Conservation (phyloP, 2,888 invertebrate species). For the Gerris lacustris region DNA sequence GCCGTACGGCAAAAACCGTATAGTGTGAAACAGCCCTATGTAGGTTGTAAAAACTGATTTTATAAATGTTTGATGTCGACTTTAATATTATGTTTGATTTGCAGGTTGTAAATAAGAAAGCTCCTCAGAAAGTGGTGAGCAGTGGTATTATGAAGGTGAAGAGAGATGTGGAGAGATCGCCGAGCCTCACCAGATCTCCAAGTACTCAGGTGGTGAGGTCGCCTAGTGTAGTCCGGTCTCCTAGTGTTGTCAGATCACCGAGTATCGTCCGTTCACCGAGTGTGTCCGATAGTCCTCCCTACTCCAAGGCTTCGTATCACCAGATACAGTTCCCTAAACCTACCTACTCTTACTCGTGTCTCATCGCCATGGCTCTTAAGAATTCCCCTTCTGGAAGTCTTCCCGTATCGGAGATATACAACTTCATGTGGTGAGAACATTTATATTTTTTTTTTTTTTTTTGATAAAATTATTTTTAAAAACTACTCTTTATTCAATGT, state of each 20-base stretch:
- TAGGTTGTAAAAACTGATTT: no score
- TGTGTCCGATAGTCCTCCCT: neutral
- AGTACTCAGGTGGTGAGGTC: neutral
- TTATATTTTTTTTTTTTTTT: slow-evolving; percentile 1
- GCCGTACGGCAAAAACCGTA: no score
- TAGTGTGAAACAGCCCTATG: no score
- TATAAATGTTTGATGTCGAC: no score
- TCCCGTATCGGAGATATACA: slow-evolving; percentile 96
- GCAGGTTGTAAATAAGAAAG: neutral
- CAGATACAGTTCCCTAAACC: slow-evolving; percentile 67
- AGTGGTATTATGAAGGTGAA: neutral
- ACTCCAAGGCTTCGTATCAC: neutral
- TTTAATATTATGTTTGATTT: neutral
- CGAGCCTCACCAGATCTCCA: neutral
- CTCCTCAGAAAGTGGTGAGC: neutral
- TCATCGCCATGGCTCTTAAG: slow-evolving; percentile 95
- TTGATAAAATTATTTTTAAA: neutral
- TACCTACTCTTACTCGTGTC: slow-evolving; percentile 92
- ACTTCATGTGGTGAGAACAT: slow-evolving; percentile 86
- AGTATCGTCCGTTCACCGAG: neutral
- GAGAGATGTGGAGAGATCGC: neutral
- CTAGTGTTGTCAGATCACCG: neutral
- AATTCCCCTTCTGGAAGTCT: slow-evolving; percentile 87
- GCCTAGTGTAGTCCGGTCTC: neutral
- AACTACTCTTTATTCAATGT: neutral